A percentile compares a stretch with the other conserved stretches of the same genome.
These are phyloP conservation scores for Drosophila neotestacea DNA, from an alignment of 2,888 invertebrate species.

Conservation along the genomic window DNA sequence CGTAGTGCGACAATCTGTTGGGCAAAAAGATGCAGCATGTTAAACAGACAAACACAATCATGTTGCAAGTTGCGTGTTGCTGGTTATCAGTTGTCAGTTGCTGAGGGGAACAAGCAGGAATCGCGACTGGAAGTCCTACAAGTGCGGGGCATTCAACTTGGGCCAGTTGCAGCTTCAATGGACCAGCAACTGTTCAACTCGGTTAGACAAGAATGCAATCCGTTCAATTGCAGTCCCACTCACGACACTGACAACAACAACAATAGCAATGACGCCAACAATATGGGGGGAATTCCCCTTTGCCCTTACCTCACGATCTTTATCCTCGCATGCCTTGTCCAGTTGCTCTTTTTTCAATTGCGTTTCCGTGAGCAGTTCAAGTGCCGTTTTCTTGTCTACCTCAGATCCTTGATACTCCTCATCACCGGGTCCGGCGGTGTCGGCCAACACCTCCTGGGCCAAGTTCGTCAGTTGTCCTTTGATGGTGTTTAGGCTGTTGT, in stretches of 20 bases:
- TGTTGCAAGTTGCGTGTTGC: slow-evolving; percentile 1
- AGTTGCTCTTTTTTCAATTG: slow-evolving; percentile 86
- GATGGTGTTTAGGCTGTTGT: slow-evolving; percentile 87
- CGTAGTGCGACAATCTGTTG: slow-evolving; percentile 84
- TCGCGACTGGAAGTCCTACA: slow-evolving; percentile 14
- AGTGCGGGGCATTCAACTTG: slow-evolving; percentile 24
- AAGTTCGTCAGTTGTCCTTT: slow-evolving; percentile 95
- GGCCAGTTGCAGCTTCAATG: slow-evolving; percentile 14
- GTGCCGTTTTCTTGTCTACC: slow-evolving; percentile 56
- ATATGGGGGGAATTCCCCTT: background rate
- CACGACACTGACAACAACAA: background rate
- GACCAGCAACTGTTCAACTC: slow-evolving; percentile 2
- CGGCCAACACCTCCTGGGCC: slow-evolving; percentile 95
- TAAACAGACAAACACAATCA: slow-evolving; percentile 12
- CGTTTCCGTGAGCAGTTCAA: slow-evolving; percentile 79
- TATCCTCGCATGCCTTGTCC: slow-evolving; percentile 87
- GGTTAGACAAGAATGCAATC: background rate
- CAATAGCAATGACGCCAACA: background rate
- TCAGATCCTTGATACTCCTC: slow-evolving; percentile 66
- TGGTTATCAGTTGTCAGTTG: background rate
- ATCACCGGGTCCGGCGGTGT: slow-evolving; percentile 87
- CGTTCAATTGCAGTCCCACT: slow-evolving; percentile 2
- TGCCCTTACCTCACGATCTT: slow-evolving; percentile 88
- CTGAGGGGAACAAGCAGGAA: background rate
- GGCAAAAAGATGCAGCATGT: slow-evolving; percentile 20